Conservation (phyloP, 2,888 invertebrate species). For the Melinaea marsaeus region DNA sequence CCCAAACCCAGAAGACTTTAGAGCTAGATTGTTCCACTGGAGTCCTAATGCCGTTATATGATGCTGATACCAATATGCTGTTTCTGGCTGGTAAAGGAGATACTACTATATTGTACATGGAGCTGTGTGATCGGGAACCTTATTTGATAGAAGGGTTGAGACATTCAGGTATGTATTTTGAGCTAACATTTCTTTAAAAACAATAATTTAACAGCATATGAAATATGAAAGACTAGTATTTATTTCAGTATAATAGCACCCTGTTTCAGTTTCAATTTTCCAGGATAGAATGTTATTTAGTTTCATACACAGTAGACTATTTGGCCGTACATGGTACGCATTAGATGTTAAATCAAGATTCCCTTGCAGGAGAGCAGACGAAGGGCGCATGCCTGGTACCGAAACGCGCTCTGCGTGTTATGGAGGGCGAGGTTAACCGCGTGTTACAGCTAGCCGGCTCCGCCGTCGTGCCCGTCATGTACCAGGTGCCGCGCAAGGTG, state of each 20-base stretch:
- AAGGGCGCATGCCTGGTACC: slow-evolving; percentile 96
- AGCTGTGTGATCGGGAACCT: slow-evolving; percentile 92
- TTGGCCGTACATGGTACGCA: neutral
- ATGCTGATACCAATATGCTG: slow-evolving; percentile 95
- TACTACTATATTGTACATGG: slow-evolving; percentile 93
- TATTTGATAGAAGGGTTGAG: slow-evolving; percentile 92
- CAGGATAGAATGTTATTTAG: too few species aligned
- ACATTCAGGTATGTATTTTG: slow-evolving; percentile 79
- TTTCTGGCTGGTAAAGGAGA: slow-evolving; percentile 97
- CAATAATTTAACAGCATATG: too few species aligned
- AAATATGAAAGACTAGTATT: too few species aligned
- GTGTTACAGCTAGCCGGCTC: slow-evolving; percentile 91
- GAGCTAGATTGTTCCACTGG: slow-evolving; percentile 93
- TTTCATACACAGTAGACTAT: too few species aligned
- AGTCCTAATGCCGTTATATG: slow-evolving; percentile 94
- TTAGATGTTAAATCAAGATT: neutral
- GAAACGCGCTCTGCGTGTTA: slow-evolving; percentile 94
- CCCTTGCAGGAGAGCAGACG: slow-evolving; percentile 87
- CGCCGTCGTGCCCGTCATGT: slow-evolving; percentile 94
- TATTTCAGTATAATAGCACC: too few species aligned
- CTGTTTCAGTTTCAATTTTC: too few species aligned
- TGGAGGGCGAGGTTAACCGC: slow-evolving; percentile 97
- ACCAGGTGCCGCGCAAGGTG: slow-evolving; percentile 95
- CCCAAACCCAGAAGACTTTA: slow-evolving; percentile 85
- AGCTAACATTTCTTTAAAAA: too few species aligned